Evolutionary conservation across 2,113 vertebrate species (phyloP).

Genomic region (Oxygymnocypris stewartii): DNA sequence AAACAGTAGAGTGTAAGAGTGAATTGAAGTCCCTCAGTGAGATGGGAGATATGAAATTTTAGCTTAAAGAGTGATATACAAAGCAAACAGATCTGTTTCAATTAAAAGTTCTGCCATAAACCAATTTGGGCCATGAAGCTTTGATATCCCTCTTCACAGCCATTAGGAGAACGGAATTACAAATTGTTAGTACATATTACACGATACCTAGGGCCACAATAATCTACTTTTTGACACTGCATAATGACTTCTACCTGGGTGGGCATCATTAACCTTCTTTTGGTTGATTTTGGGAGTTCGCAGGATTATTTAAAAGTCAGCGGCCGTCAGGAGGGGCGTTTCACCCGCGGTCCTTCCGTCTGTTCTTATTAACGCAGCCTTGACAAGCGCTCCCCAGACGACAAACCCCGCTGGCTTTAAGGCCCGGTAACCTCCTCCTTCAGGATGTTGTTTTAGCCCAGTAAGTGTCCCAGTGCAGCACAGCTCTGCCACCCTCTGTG

Average conservation of each 20-base stretch:
- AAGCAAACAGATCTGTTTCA: conserved; percentile 26
- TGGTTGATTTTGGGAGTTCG: conserved; percentile 13
- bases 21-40: conserved; percentile 25
- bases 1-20: conserved; percentile 28
- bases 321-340: conserved; percentile 23
- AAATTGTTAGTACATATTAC: conserved; percentile 1
- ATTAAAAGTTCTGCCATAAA: conserved; percentile 25
- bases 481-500: conserved; percentile 61
- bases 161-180: conserved; percentile 10
- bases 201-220: conserved; percentile 18
- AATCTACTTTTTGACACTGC: conserved; percentile 20
- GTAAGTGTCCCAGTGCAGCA: conserved; percentile 61
- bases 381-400: conserved; percentile 63
- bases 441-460: conserved; percentile 69
- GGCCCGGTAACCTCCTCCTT: conserved; percentile 60
- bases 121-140: conserved; percentile 4
- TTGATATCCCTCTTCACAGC: background rate
- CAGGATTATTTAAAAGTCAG: conserved; percentile 44
- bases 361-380: conserved; percentile 62
- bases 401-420: conserved; percentile 54
- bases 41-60: background rate
- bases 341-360: conserved; percentile 29
- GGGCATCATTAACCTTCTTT: conserved; percentile 22
- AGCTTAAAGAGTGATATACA: conserved; percentile 11
- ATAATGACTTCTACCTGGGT: conserved; percentile 32